Evolutionary conservation across 1,140 invertebrate genomes (phyloP).

Genomic region (Ostrea denselamellosa): DNA sequence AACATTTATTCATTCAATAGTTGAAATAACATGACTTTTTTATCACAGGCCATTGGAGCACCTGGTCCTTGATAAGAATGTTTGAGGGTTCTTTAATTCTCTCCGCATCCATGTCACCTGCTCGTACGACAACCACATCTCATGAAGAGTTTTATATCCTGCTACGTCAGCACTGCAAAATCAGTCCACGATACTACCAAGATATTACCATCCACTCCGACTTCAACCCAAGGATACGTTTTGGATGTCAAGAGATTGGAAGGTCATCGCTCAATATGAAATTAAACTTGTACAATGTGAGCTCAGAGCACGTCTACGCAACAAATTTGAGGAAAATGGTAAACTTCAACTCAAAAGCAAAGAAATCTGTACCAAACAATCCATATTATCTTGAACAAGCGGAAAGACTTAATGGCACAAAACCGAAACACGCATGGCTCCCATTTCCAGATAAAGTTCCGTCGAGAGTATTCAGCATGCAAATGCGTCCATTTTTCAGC

Average conservation of each 20-base stretch:
- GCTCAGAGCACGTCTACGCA: background rate
- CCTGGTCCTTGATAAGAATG: background rate
- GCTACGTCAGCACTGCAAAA: background rate
- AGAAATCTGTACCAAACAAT: conserved; percentile 10
- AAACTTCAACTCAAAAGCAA: background rate
- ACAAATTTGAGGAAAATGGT: background rate
- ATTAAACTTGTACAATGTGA: background rate
- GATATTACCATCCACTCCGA: background rate
- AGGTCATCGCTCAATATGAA: background rate
- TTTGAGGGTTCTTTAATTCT: conserved; percentile 31
- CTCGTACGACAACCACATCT: background rate
- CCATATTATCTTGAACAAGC: conserved; percentile 5
- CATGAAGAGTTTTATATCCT: background rate
- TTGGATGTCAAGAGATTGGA: background rate
- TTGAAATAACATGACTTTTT: background rate
- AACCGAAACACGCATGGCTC: background rate
- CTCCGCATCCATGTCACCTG: background rate
- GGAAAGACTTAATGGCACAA: background rate
- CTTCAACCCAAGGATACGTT: background rate
- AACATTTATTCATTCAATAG: no score
- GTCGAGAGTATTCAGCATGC: background rate
- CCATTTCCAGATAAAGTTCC: background rate
- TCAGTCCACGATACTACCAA: background rate
- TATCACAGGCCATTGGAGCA: conserved; percentile 34
- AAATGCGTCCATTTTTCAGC: background rate